Evolutionary conservation across 2,113 vertebrate genomes (phyloP).

Genomic region (Hiodon tergisus): DNA sequence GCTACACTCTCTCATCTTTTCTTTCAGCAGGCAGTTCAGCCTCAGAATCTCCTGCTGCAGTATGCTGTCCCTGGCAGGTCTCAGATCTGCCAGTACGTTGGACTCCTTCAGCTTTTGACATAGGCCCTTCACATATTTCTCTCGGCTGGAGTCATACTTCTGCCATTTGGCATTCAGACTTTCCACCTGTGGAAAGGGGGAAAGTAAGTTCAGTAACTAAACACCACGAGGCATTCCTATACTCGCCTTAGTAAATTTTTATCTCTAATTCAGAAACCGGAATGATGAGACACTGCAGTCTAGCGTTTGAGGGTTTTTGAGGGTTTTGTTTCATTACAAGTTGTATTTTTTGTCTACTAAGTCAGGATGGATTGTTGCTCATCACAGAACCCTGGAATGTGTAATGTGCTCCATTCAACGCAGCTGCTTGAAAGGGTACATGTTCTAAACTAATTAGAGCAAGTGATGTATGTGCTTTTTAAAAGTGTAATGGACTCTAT

Average conservation of each 20-base stretch:
- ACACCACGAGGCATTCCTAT: not conserved
- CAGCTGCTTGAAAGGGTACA: no score
- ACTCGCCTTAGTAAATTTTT: not conserved
- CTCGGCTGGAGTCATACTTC: conserved; percentile 81
- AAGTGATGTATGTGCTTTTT: no score
- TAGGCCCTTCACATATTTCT: conserved; percentile 77
- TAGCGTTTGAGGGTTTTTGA: no score
- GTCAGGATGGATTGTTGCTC: no score
- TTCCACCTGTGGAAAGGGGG: conserved; percentile 69
- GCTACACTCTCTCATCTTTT: conserved; percentile 65
- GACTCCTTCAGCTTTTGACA: conserved; percentile 69
- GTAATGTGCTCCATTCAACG: no score
- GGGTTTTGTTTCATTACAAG: no score
- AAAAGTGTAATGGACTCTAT: no score
- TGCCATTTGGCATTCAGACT: conserved; percentile 88
- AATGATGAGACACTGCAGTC: no score
- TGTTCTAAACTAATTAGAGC: no score
- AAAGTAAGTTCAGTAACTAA: not conserved
- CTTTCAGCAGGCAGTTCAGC: conserved; percentile 74
- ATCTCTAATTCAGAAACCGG: no score
- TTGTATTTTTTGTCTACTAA: no score
- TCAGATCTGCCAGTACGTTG: conserved; percentile 38
- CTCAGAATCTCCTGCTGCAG: conserved; percentile 77
- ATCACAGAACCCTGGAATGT: no score
- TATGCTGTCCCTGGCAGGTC: conserved; percentile 41